A percentile compares a stretch with the other conserved stretches of the same genome.
Evolutionary conservation across 1,140 invertebrate genomes (phyloP).

Genomic region (Drosophila murphyi): DNA sequence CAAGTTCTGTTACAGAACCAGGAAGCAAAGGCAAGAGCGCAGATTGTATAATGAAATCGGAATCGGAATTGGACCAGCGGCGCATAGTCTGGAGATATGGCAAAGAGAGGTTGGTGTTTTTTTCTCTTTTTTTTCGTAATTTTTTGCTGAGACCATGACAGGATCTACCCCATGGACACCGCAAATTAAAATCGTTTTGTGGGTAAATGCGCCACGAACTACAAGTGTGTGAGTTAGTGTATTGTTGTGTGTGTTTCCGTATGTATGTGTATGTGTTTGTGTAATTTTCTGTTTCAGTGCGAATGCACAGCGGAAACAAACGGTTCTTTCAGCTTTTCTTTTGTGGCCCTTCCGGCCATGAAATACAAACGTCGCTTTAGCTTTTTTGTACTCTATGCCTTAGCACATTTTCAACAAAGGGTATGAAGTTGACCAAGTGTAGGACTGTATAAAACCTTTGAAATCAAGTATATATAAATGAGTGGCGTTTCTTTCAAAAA

Average conservation of each 20-base stretch:
- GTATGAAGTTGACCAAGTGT: neutral
- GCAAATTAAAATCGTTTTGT: conserved; percentile 80
- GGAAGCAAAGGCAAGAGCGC: conserved; percentile 45
- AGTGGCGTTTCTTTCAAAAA: neutral
- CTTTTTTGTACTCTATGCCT: conserved; percentile 33
- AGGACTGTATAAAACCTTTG: neutral
- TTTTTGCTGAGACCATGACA: conserved; percentile 1
- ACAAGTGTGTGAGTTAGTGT: conserved; percentile 10
- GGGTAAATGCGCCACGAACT: conserved; percentile 58
- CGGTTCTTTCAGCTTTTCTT: conserved; percentile 69
- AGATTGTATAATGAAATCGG: conserved; percentile 79
- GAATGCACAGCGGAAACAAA: conserved; percentile 70
- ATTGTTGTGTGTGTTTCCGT: neutral
- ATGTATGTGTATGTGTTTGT: conserved; percentile 18
- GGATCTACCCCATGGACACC: conserved; percentile 47
- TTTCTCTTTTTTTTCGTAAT: neutral
- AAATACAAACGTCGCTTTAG: conserved; percentile 73
- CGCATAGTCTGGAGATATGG: conserved; percentile 34
- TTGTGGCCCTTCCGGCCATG: conserved; percentile 72
- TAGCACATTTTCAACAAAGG: neutral
- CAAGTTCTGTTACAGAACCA: conserved; percentile 57
- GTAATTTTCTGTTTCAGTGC: conserved; percentile 40
- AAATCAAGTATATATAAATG: neutral
- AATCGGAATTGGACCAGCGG: conserved; percentile 45
- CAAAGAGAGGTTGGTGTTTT: neutral